A percentile compares a stretch with the other conserved stretches of the same genome.
Conservation (phyloP, 2,888 invertebrate species). For the Lingula anatina region DNA sequence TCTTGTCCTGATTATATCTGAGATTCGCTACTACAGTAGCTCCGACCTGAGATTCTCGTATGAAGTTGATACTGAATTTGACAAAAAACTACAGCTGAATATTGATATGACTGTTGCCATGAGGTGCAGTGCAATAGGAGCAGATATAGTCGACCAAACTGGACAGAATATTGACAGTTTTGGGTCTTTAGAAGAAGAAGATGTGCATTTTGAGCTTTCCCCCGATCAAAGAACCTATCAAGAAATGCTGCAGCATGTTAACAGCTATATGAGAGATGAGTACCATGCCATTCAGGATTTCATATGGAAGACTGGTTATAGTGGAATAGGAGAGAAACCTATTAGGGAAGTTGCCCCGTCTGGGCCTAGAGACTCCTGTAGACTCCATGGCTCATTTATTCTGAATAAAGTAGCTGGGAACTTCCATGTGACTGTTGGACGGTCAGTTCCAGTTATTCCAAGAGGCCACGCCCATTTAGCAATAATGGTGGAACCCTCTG, state of each 20-base stretch:
- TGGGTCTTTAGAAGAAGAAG: background rate
- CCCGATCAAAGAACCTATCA: background rate
- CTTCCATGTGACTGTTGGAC: conserved; percentile 89
- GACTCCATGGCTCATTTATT: conserved; percentile 70
- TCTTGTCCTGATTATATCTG: conserved; percentile 73
- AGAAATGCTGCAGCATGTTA: conserved; percentile 16
- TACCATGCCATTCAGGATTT: conserved; percentile 86
- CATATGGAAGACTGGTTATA: conserved; percentile 75
- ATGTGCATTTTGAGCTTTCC: background rate
- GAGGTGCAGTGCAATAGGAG: background rate
- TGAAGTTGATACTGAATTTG: conserved; percentile 81
- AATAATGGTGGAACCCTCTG: conserved; percentile 51
- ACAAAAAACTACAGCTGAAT: conserved; percentile 57
- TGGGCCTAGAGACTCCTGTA: too few species aligned
- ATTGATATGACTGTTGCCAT: too few species aligned
- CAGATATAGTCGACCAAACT: background rate
- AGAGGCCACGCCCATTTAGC: conserved; percentile 51
- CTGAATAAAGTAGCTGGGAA: conserved; percentile 95
- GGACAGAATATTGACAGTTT: background rate
- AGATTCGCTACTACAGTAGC: conserved; percentile 78
- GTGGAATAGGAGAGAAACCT: too few species aligned
- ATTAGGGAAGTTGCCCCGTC: too few species aligned
- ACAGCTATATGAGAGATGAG: conserved; percentile 82
- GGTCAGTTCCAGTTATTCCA: conserved; percentile 54
- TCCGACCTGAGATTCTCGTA: conserved; percentile 81